A percentile compares a stretch with the other conserved stretches of the same genome.
Evolutionary conservation across 2,113 vertebrate species (phyloP).

Genomic region (Takifugu bimaculatus): DNA sequence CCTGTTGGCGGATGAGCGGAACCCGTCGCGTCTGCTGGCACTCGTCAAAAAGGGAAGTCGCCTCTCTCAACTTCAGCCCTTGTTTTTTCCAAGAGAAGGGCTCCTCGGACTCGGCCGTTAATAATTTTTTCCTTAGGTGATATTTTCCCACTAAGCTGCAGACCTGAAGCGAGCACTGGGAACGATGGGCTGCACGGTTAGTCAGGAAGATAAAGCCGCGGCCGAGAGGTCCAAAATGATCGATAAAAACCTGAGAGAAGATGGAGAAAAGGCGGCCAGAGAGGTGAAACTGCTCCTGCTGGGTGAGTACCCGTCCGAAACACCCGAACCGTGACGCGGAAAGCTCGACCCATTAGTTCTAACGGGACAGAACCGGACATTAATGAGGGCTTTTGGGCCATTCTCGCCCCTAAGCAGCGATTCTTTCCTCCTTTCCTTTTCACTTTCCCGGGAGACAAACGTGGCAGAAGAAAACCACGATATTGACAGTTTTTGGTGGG

Average conservation of each 20-base stretch:
- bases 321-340: background rate
- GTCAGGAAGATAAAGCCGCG: conserved; percentile 93
- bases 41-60: conserved; percentile 61
- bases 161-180: conserved; percentile 80
- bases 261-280: conserved; percentile 91
- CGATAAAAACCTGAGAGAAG: conserved; percentile 89
- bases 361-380: background rate
- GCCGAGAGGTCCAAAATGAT: conserved; percentile 92
- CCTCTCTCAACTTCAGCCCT: conserved; percentile 26
- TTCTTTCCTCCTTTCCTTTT: background rate
- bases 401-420: background rate
- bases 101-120: conserved; percentile 8
- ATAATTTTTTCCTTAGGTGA: conserved; percentile 30
- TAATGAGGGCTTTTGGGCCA: background rate
- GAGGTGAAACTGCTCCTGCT: conserved; percentile 93
- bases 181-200: conserved; percentile 92
- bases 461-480: conserved; percentile 13
- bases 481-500: background rate
- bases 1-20: conserved; percentile 34
- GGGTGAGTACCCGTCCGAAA: conserved; percentile 74
- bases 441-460: conserved; percentile 11
- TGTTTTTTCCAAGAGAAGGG: conserved; percentile 14
- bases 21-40: conserved; percentile 32
- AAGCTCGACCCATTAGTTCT: background rate
- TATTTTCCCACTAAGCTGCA: conserved; percentile 58